phyloP scores from a whole-genome alignment of 2,888 invertebrate genomes.

The Napeogenes sylphis region DNA sequence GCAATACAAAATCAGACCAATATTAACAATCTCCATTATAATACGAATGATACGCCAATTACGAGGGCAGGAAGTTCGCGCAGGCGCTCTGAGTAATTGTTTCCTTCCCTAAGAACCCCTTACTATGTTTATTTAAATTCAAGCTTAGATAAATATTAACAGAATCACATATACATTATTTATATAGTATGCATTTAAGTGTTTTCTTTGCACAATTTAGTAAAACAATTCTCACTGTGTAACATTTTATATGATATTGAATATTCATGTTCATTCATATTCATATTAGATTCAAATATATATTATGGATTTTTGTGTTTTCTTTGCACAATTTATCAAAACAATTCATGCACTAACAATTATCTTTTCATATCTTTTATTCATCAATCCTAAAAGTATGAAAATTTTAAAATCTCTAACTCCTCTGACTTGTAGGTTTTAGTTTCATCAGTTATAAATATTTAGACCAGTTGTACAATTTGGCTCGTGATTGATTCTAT shows the following conservation, averaged over 20 bases:
- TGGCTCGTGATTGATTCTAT: background rate
- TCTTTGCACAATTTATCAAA: no score
- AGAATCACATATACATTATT: no score
- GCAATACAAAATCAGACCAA: constrained; percentile 5
- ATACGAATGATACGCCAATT: constrained; percentile 66
- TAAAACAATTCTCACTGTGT: no score
- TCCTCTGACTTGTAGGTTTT: background rate
- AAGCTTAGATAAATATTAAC: background rate
- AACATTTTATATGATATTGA: no score
- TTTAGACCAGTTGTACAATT: constrained; percentile 2
- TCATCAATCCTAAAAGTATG: no score
- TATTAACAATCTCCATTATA: constrained; percentile 43
- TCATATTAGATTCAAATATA: no score
- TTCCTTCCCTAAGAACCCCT: constrained; percentile 42
- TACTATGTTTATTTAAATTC: background rate
- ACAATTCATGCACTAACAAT: no score
- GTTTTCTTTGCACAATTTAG: background rate
- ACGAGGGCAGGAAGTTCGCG: constrained; percentile 60
- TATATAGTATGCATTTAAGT: background rate
- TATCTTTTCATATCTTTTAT: no score
- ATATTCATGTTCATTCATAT: no score
- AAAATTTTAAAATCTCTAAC: no score
- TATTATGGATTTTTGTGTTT: no score
- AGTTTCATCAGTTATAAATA: background rate
- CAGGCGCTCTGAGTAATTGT: constrained; percentile 72